These are phyloP conservation scores for Acanthoscelides obtectus DNA, from an alignment of 2,888 invertebrate species.

Conservation along the genomic window DNA sequence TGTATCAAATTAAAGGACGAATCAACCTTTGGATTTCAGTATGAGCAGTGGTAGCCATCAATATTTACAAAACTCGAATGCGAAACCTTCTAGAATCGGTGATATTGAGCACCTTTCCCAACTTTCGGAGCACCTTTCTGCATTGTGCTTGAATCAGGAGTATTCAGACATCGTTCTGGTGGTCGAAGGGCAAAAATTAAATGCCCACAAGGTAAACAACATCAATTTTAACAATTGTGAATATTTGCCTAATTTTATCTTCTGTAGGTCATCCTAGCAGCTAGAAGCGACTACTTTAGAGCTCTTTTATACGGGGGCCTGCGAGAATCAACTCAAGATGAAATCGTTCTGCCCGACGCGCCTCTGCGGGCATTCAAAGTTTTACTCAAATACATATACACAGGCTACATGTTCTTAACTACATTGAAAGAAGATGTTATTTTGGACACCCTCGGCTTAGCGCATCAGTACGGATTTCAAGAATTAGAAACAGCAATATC, in stretches of 20 bases:
- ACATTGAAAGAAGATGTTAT: slow-evolving; percentile 65
- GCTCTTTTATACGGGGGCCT: slow-evolving; percentile 77
- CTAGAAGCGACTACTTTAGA: slow-evolving; percentile 93
- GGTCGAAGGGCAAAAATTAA: slow-evolving; percentile 70
- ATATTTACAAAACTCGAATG: slow-evolving; percentile 37
- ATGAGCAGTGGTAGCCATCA: slow-evolving; percentile 44
- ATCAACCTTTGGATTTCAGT: slow-evolving; percentile 16
- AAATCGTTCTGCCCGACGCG: slow-evolving; percentile 81
- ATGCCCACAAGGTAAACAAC: slow-evolving; percentile 59
- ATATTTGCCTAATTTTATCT: slow-evolving; percentile 7
- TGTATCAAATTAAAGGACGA: neutral
- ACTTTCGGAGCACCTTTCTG: slow-evolving; percentile 81
- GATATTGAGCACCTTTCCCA: slow-evolving; percentile 66
- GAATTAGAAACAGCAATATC: slow-evolving; percentile 90
- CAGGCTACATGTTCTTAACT: slow-evolving; percentile 71
- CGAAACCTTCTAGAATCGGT: slow-evolving; percentile 43
- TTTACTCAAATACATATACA: slow-evolving; percentile 93
- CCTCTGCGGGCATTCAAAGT: slow-evolving; percentile 81
- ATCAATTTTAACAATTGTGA: neutral
- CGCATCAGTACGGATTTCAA: slow-evolving; percentile 93
- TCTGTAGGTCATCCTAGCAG: slow-evolving; percentile 77
- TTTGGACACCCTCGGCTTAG: slow-evolving; percentile 73
- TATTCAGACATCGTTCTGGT: slow-evolving; percentile 87
- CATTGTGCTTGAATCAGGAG: slow-evolving; percentile 79
- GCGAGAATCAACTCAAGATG: slow-evolving; percentile 67